phyloP scores from a whole-genome alignment of 2,113 vertebrate genomes.

The Piprites chloris region DNA sequence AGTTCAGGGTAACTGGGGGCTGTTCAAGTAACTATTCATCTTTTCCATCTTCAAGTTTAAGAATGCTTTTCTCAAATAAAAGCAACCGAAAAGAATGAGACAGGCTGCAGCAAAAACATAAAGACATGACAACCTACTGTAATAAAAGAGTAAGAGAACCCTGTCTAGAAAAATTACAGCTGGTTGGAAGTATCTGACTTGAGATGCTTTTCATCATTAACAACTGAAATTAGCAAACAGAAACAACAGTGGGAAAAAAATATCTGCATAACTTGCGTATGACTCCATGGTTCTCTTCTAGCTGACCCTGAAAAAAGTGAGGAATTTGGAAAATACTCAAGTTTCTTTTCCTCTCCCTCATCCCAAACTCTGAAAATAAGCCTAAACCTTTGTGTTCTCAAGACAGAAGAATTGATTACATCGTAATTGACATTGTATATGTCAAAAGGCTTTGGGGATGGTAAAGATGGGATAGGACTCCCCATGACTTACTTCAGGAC shows the following conservation, averaged over 20 bases:
- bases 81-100: neutral
- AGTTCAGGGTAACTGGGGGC: neutral
- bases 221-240: neutral
- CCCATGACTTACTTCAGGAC: neutral
- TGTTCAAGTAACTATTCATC: conserved; percentile 4
- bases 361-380: neutral
- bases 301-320: neutral
- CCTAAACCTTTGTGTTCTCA: neutral
- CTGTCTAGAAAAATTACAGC: neutral
- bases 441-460: neutral
- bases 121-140: neutral
- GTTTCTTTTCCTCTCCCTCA: neutral
- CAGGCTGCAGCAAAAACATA: neutral
- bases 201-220: neutral
- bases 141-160: neutral
- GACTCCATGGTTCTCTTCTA: neutral
- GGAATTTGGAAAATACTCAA: neutral
- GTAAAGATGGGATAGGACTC: neutral
- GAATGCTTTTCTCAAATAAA: conserved; percentile 25
- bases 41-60: conserved; percentile 5
- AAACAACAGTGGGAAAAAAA: neutral
- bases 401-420: neutral
- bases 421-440: neutral
- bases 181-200: neutral
- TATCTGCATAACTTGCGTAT: neutral